Evolutionary conservation across 2,113 vertebrate species (phyloP), one percentile per base, ranked within the genome.

Genomic region (Machaerirhynchus nigripectus): DNA sequence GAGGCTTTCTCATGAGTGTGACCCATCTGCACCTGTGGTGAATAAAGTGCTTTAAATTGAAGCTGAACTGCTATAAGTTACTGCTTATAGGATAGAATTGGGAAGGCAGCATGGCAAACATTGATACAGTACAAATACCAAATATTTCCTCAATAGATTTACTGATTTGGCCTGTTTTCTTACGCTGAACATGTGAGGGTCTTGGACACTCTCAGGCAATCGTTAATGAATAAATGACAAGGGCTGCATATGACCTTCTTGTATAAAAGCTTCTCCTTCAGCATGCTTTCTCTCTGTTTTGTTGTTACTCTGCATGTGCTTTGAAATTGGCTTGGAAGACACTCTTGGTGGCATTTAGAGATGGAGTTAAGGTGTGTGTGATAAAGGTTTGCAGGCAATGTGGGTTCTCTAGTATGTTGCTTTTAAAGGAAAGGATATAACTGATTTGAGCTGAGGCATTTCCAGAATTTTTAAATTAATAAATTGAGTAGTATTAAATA

Each of bases 251-350:
- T 81, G 40, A 22, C 22, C 53, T 40, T 37, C 22, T 50, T 69
- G 40, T 35, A 11, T 73, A 60, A 81, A 82, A 69, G 7, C 33
- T 59, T 53, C 49, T 27, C 17, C 37, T 42, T 59, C 6, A 15
- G 0, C 0, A 0, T 35, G 0, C 3, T 65, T 3, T 5, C 0
- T 13, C 20, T 37, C 20, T 19, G 1, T 8, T 37, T 50, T 20
- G 30, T 24, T 31, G 23, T 39, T 74, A 2, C 9, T 5, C 3
- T 57, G 8, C 0, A 2, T 5, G 3, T 31, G 5, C 12, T 56
- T 61, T 88, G n/a, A 44, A 67, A 64, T 42, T 52, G 64, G 13
- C 13, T 67, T 22, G 59, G 35, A 87, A 94, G n/a, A 55, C 1
- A 19, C 2, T 64, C 30, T 39, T 78, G 26, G 28, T 73, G 17